These are phyloP conservation scores for Pelobates cultripes DNA, from an alignment of 2,797 vertebrate species.

Conservation along the genomic window DNA sequence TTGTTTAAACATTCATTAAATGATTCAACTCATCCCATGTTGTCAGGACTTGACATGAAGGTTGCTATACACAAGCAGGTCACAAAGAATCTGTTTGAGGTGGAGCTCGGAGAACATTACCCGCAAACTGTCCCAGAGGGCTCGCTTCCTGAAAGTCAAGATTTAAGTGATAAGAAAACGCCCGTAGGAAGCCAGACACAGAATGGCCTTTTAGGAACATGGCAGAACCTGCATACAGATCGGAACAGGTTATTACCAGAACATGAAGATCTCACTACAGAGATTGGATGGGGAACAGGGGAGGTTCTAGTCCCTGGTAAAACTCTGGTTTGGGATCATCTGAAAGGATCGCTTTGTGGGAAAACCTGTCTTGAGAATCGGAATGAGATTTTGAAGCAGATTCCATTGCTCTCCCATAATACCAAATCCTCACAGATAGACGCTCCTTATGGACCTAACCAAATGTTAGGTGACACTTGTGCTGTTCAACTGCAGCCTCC, in stretches of 20 bases:
- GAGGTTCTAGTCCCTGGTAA: fast-evolving
- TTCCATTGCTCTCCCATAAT: neutral
- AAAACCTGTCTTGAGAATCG: neutral
- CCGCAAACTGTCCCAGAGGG: neutral
- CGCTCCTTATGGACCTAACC: neutral
- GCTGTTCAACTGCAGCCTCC: neutral
- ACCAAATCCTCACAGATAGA: neutral
- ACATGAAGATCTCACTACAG: neutral
- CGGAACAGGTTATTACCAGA: neutral
- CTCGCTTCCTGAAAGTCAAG: neutral
- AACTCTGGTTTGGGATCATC: fast-evolving
- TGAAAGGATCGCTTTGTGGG: neutral
- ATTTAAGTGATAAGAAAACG: too few species aligned
- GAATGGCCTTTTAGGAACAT: neutral
- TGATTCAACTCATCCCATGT: neutral
- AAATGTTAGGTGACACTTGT: neutral
- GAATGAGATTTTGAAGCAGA: neutral
- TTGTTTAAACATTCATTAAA: neutral
- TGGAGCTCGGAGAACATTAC: neutral
- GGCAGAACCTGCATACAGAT: neutral
- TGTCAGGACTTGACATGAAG: neutral
- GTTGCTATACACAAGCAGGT: neutral
- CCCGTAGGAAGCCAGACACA: neutral
- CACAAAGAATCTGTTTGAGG: neutral
- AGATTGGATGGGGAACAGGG: neutral